phyloP scores from a whole-genome alignment of 2,888 invertebrate species.

The Cheilosia pagana region DNA sequence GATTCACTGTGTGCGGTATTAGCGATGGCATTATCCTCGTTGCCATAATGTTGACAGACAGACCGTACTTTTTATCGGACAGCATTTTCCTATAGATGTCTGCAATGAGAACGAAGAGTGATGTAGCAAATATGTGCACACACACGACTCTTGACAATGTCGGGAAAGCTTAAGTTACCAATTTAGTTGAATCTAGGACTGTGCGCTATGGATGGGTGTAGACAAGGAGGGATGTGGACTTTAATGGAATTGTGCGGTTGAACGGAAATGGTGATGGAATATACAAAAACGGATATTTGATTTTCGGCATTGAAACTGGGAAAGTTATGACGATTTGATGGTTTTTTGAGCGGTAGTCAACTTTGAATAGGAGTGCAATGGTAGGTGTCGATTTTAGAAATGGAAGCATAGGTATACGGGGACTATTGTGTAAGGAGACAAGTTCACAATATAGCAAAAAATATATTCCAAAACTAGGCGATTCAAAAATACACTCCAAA shows the following conservation, averaged over 20 bases:
- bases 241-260: slow-evolving; percentile 43
- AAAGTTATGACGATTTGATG: slow-evolving; percentile 12
- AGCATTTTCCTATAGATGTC: slow-evolving; percentile 96
- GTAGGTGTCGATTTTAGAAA: no score
- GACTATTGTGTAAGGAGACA: no score
- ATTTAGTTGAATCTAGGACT: not conserved
- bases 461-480: no score
- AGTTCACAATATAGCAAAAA: no score
- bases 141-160: slow-evolving; percentile 23
- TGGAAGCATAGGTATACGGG: no score
- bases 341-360: not conserved
- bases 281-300: slow-evolving; percentile 50
- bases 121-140: not conserved
- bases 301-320: slow-evolving; percentile 13
- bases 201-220: not conserved
- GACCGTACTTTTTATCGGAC: slow-evolving; percentile 94
- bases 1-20: slow-evolving; percentile 96
- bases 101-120: slow-evolving; percentile 36
- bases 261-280: not conserved
- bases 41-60: slow-evolving; percentile 95
- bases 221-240: not conserved
- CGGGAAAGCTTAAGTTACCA: slow-evolving; percentile 5
- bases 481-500: no score
- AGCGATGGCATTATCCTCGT: slow-evolving; percentile 96
- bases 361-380: no score